phyloP scores from a whole-genome alignment of 2,888 invertebrate species.

The Dicyrtomina minuta region DNA sequence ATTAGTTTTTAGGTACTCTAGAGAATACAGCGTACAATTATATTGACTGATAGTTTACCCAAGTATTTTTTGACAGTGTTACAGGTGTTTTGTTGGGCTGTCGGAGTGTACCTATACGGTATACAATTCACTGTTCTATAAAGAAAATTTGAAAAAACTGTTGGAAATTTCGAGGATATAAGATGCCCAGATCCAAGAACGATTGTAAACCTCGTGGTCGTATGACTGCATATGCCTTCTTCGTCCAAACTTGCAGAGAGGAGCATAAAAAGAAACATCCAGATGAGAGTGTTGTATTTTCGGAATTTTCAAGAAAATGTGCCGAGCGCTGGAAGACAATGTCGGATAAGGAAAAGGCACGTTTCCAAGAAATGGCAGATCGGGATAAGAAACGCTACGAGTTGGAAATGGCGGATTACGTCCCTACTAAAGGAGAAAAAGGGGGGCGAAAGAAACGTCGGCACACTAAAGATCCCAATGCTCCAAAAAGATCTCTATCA shows the following conservation, averaged over 20 bases:
- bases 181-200: slow-evolving; percentile 60
- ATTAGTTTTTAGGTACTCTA: no score
- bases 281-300: slow-evolving; percentile 95
- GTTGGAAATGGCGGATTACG: slow-evolving; percentile 92
- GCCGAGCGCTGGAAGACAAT: slow-evolving; percentile 99
- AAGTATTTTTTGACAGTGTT: no score
- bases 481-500: slow-evolving; percentile 95
- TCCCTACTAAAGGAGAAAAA: slow-evolving; percentile 80
- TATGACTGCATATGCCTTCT: slow-evolving; percentile 95
- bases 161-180: no score
- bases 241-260: slow-evolving; percentile 98
- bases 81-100: no score
- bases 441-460: slow-evolving; percentile 66
- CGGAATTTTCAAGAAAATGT: slow-evolving; percentile 98
- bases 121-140: no score
- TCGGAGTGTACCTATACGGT: no score
- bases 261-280: slow-evolving; percentile 99
- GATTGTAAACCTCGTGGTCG: slow-evolving; percentile 87
- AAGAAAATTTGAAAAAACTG: no score
- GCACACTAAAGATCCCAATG: slow-evolving; percentile 95
- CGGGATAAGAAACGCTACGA: slow-evolving; percentile 96
- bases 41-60: no score
- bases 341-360: slow-evolving; percentile 96
- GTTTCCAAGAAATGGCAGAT: slow-evolving; percentile 98
- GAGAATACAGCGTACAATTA: no score